Base-by-base conservation (phyloP, 2,113 vertebrate species). In the Trematomus loennbergii region DNA sequence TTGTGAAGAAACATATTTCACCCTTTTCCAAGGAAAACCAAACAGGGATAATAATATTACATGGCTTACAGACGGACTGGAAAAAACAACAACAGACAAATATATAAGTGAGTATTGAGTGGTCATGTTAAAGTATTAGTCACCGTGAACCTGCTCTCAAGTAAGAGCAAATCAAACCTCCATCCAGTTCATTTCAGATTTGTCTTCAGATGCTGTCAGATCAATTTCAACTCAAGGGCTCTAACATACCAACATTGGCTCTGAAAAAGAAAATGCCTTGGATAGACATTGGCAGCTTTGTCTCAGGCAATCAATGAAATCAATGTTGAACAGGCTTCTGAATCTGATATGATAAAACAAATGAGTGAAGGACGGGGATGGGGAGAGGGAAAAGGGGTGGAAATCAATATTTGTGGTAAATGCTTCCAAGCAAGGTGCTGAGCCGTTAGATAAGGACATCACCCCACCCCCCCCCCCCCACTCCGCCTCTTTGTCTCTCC, bases 291-390 rank as follows among this genome's bases (percentile, higher is more conserved):
- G 89, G 78, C 89, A 91, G 86, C 62, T 90, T 89, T 87, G 87
- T 87, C 84, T 85, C 63, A 58, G 50, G 50, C 67, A 85, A 92
- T 92, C 87, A 76, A 92, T 93, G 78, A 17, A 72, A 89, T 90
- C 91, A 87, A 86, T 89, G 87, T 72, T 86, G 78, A 88, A 85
- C 72, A 83, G 78, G 78, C 84, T 69, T 89, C 75, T 73, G 81
- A 85, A 89, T 84, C 90, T 91, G 85, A 92, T 88, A 88, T 91
- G 84, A 92, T 92, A 91, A 89, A 92, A 92, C 70, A 84, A 85
- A 69, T 6, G 74, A 86, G 83, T 69, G 54, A 59, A 63, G 62
- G 48, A 77, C n/a, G 17, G 40, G 52, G 33, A 12, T 3, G 57
- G 25, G 25, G 50, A 46, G 33, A 54, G 50, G 46, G n/a, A 57